Evolutionary conservation across 1,140 invertebrate species (phyloP).

Genomic region (Babylonia areolata): DNA sequence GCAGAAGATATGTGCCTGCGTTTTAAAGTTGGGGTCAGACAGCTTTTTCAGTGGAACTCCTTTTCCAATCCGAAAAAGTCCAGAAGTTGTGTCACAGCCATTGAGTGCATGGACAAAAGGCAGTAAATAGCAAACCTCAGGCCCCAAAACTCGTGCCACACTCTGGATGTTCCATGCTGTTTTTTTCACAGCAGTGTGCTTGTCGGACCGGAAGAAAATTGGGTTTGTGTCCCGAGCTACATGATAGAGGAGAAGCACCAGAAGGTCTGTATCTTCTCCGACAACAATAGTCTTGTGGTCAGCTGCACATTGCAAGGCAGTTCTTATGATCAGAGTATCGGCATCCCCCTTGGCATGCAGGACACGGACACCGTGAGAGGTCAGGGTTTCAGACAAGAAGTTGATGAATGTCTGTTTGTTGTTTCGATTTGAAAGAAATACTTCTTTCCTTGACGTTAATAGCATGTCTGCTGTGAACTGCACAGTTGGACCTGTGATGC

Average conservation of each 20-base stretch:
- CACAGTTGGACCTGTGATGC: neutral
- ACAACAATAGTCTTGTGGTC: conserved; percentile 32
- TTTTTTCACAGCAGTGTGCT: neutral
- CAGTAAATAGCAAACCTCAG: conserved; percentile 31
- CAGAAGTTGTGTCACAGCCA: conserved; percentile 36
- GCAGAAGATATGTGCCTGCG: too few relatives aligned
- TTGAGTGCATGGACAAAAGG: conserved; percentile 35
- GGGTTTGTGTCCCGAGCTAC: neutral
- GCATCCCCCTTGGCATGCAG: conserved; percentile 44
- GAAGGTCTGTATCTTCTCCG: conserved; percentile 48
- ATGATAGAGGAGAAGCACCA: conserved; percentile 48
- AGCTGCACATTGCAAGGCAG: conserved; percentile 36
- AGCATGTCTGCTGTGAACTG: neutral
- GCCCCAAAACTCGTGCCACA: neutral
- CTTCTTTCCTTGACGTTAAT: conserved; percentile 27
- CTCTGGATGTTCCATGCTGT: neutral
- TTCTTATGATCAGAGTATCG: conserved; percentile 50
- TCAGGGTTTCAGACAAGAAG: conserved; percentile 34
- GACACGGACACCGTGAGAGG: neutral
- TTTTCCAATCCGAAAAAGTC: conserved; percentile 34
- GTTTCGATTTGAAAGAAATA: conserved; percentile 44
- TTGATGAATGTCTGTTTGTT: conserved; percentile 51
- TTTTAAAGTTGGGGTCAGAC: neutral
- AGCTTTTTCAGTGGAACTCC: neutral
- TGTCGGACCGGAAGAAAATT: neutral